These are phyloP conservation scores for Drosophila melanogaster DNA, from an alignment of 1,140 invertebrate species.

Conservation along the genomic window DNA sequence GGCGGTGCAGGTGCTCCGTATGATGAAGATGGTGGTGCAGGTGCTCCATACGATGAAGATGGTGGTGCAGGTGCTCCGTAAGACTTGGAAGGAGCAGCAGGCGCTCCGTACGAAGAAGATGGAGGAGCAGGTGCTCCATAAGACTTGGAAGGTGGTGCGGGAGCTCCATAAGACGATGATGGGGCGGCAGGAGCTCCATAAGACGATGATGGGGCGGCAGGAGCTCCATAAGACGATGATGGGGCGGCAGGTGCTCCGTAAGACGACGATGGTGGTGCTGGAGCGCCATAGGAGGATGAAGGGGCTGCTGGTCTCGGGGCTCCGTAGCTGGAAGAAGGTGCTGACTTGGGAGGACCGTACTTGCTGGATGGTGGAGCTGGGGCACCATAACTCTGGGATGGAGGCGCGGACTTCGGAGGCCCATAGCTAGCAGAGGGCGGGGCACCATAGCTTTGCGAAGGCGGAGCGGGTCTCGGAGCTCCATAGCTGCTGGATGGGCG, in stretches of 20 bases:
- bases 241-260: constrained; percentile 22
- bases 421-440: constrained; percentile 82
- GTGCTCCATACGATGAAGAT: constrained; percentile 11
- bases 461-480: constrained; percentile 46
- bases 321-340: constrained; percentile 82
- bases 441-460: constrained; percentile 75
- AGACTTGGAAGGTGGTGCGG: constrained; percentile 36
- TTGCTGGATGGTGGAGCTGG: constrained; percentile 84
- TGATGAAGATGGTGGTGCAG: constrained; percentile 74
- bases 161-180: constrained; percentile 76
- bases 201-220: constrained; percentile 3
- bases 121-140: constrained; percentile 64
- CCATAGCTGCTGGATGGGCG: constrained; percentile 79
- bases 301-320: constrained; percentile 36
- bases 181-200: constrained; percentile 17
- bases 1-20: constrained; percentile 60
- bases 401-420: constrained; percentile 71
- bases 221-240: constrained; percentile 13
- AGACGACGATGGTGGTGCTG: neutral
- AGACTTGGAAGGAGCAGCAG: constrained; percentile 31
- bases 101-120: constrained; percentile 71
- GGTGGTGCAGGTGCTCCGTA: constrained; percentile 65
- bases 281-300: constrained; percentile 80
- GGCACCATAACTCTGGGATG: constrained; percentile 84
- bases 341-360: constrained; percentile 85